Evolutionary conservation across 2,888 invertebrate species (phyloP), one percentile per base, ranked within the genome.

Genomic region (Dysmachus trigonus): DNA sequence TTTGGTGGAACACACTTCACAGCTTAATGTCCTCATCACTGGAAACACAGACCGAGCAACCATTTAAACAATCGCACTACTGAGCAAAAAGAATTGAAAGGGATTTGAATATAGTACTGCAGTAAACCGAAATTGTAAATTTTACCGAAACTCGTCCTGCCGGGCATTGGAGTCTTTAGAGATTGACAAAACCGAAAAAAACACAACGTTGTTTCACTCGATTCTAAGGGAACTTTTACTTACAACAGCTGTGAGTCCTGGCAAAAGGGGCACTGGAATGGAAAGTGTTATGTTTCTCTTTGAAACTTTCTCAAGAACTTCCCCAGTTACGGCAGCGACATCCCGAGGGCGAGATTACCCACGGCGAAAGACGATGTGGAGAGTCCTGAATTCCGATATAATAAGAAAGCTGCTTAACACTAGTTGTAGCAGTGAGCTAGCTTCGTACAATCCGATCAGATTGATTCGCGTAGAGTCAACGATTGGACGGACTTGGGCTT

Each of bases 211-310:
- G 47, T 27, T 77, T 47, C 47, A 33, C 27, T 77, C 27, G 47
- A 77, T 47, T 47, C 5, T 15, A 77, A 77, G 18, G 77, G 27
- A 77, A 77, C 77, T 41, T 47, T 15, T 27, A 30, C 38, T 47
- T 77, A 22, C 62, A 41, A 77, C 41, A 77, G 47, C 47, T 77
- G 77, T 5, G 47, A 7, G 47, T n/a, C 10, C 22, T 30, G 10
- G 30, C 0, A 4, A 10, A 62, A 77, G 47, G 77, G 47, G 47
- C n/a, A n/a, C n/a, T n/a, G 22, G 30, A 47, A 47, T 47, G 77
- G 77, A 77, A 77, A 35, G 30, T 47, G 77, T 77, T 77, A 27
- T 77, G 22, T 30, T 77, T 77, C 77, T 77, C 77, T 77, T 47
- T 77, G 22, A 27, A 47, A 77, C 77, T 77, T 77, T 77, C 30